phyloP scores from a whole-genome alignment of 2,113 vertebrate species.

The Periophthalmodon schlosseri region DNA sequence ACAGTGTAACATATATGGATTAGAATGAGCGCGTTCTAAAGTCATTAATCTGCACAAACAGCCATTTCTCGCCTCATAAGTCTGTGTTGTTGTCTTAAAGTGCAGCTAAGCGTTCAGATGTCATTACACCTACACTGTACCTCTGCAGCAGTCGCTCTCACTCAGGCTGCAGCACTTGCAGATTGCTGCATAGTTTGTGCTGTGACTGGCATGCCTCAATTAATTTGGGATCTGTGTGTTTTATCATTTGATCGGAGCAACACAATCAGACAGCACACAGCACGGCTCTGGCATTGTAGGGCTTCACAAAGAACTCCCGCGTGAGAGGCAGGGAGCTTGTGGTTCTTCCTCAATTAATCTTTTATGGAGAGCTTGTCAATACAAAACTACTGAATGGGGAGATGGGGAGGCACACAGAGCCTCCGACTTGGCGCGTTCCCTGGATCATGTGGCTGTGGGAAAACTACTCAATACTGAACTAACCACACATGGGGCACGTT shows the following conservation, averaged over 20 bases:
- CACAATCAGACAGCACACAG: slow-evolving; percentile 66
- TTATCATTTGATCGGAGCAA: slow-evolving; percentile 65
- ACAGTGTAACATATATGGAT: slow-evolving; percentile 13
- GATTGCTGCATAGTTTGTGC: slow-evolving; percentile 72
- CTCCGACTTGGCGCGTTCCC: slow-evolving; percentile 12
- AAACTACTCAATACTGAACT: slow-evolving; percentile 17
- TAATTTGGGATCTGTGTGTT: slow-evolving; percentile 70
- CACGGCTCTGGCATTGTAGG: slow-evolving; percentile 48
- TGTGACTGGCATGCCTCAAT: slow-evolving; percentile 72
- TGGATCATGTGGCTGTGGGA: slow-evolving; percentile 20
- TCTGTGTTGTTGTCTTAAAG: slow-evolving; percentile 20
- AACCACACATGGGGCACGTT: slow-evolving; percentile 13
- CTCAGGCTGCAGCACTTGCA: slow-evolving; percentile 65
- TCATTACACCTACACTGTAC: slow-evolving; percentile 53
- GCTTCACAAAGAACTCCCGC: slow-evolving; percentile 54
- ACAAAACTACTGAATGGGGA: slow-evolving; percentile 22
- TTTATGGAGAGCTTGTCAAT: slow-evolving; percentile 51
- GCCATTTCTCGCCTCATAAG: slow-evolving; percentile 13
- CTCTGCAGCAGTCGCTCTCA: slow-evolving; percentile 64
- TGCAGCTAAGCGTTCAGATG: slow-evolving; percentile 18
- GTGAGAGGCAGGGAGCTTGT: slow-evolving; percentile 40
- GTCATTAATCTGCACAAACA: background rate
- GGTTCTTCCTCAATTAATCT: slow-evolving; percentile 47
- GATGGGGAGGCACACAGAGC: slow-evolving; percentile 29
- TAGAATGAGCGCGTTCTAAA: slow-evolving; percentile 3